These are phyloP conservation scores for Stenopsyche tienmushanensis DNA, from an alignment of 1,140 invertebrate species.

Conservation along the genomic window DNA sequence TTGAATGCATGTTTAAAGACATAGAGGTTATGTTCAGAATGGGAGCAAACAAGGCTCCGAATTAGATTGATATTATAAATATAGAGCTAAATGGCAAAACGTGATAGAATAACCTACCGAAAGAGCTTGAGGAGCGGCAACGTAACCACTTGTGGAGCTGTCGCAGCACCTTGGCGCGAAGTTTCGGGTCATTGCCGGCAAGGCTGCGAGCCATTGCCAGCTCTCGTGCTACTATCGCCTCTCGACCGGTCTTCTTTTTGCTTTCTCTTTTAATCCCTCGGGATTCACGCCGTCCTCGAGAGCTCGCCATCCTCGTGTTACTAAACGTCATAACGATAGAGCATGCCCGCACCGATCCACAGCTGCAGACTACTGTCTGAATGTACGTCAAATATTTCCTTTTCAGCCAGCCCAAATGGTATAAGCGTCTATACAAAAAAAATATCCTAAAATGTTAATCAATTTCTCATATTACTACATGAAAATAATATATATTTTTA, in stretches of 20 bases:
- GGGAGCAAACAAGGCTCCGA: background rate
- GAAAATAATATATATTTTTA: too few relatives aligned
- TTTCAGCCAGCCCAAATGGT: too few relatives aligned
- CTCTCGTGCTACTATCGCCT: slow-evolving; percentile 2
- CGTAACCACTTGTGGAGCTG: slow-evolving; percentile 71
- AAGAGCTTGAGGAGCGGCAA: slow-evolving; percentile 55
- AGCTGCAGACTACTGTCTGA: too few relatives aligned
- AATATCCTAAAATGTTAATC: too few relatives aligned
- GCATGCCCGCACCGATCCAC: too few relatives aligned
- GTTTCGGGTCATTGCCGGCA: slow-evolving; percentile 69
- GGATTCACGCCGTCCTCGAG: too few relatives aligned
- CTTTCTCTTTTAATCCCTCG: background rate
- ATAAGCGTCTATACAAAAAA: too few relatives aligned
- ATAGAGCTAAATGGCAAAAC: background rate
- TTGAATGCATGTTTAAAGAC: background rate
- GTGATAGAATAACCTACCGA: slow-evolving; percentile 45
- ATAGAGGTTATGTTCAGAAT: too few relatives aligned
- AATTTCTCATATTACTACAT: too few relatives aligned
- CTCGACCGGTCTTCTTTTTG: background rate
- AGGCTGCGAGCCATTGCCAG: slow-evolving; percentile 44
- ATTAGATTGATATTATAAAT: background rate
- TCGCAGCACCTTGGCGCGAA: slow-evolving; percentile 67
- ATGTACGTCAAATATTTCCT: too few relatives aligned
- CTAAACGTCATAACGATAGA: background rate
- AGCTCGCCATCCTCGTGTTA: background rate